Evolutionary conservation across 2,113 vertebrate species (phyloP).

Genomic region (Bettongia penicillata): DNA sequence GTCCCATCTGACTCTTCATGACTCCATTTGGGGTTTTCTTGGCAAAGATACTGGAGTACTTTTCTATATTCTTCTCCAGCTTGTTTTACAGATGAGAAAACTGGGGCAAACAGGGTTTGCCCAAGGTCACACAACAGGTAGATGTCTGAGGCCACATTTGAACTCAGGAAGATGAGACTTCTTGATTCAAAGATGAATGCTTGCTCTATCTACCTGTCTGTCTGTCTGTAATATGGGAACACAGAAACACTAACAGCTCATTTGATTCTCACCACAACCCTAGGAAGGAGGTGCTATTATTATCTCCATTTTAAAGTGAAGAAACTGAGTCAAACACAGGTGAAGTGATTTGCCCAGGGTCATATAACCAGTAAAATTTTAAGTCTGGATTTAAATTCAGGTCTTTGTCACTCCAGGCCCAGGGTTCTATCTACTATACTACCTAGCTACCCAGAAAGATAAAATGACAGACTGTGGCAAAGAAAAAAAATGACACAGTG

Average conservation of each 20-base stretch:
- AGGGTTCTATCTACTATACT: background rate
- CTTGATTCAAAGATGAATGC: background rate
- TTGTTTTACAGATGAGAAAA: background rate
- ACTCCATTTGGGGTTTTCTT: no score
- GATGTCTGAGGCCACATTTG: background rate
- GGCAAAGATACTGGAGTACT: no score
- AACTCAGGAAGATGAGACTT: background rate
- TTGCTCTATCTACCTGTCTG: background rate
- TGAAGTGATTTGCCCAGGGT: background rate
- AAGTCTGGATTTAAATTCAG: background rate
- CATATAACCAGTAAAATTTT: background rate
- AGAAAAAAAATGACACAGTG: background rate
- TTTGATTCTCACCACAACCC: background rate
- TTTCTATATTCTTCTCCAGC: background rate
- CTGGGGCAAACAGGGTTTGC: background rate
- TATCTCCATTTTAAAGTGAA: background rate
- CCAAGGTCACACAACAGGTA: background rate
- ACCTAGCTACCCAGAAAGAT: background rate
- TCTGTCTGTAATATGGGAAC: background rate
- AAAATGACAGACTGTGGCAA: background rate
- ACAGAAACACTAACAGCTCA: background rate
- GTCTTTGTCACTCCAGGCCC: background rate
- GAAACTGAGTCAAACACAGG: background rate
- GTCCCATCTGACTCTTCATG: no score
- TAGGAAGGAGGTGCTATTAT: background rate